These are phyloP conservation scores for Polyodon spathula DNA, from an alignment of 2,113 vertebrate genomes.

Conservation along the genomic window DNA sequence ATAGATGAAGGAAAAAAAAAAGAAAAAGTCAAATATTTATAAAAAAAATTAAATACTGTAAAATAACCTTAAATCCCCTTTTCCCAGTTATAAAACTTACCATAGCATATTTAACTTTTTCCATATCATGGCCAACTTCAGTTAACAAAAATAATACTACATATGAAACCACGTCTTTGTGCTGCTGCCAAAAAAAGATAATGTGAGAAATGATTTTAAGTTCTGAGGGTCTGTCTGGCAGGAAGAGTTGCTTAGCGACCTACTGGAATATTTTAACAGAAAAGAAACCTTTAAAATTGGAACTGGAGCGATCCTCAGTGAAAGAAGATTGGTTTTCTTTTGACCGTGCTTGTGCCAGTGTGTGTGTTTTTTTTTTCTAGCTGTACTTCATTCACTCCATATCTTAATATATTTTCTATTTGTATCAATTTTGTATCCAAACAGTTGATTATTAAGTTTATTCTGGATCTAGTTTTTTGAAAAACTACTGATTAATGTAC, in stretches of 20 bases:
- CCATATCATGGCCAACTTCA: not conserved
- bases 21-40: too few species aligned
- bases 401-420: too few species aligned
- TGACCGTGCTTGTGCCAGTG: not conserved
- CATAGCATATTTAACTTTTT: not conserved
- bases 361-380: not conserved
- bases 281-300: not conserved
- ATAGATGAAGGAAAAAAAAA: too few species aligned
- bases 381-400: too few species aligned
- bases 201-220: slow-evolving; percentile 15
- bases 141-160: not conserved
- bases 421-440: too few species aligned
- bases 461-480: too few species aligned
- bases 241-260: slow-evolving; percentile 12
- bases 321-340: not conserved
- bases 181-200: not conserved
- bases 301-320: slow-evolving; percentile 4
- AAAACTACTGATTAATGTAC: too few species aligned
- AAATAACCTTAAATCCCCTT: too few species aligned
- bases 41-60: too few species aligned
- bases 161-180: slow-evolving; percentile 4
- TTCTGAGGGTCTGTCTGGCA: slow-evolving; percentile 12
- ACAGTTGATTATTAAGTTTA: too few species aligned
- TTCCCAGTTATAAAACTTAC: too few species aligned
- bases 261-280: not conserved